Base-by-base conservation (phyloP, 2,113 vertebrate species). In the Callipepla californica region DNA sequence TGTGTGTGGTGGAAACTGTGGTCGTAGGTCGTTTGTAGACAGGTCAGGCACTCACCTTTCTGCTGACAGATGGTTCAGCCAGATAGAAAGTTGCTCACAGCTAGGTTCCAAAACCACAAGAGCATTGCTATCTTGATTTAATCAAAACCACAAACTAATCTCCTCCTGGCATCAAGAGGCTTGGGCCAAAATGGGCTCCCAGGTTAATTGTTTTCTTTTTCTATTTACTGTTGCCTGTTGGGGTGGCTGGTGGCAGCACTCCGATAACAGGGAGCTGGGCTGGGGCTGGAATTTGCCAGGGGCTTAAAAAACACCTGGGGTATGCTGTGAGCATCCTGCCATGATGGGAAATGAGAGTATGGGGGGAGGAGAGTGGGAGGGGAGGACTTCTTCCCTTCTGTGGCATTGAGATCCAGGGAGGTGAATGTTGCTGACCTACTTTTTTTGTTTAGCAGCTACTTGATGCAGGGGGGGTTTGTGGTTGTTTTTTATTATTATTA, bases 161-260 rank as follows among this genome's bases (percentile, higher is more conserved):
- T 97, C 58, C 68, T 80, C 30, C 44, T 96, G 76, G 55, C 86
- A 97, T 97, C 93, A 66, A 77, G 75, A 77, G 18, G 44, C 85
- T 90, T 85, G 81, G 53, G 74, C 80, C 51, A 80, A 91, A 90
- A 76, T 3, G 51, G 47, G 55, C 53, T 61, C 48, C 75, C 0
- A 30, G 57, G 63, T 93, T 98, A 97, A 98, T 92, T 94, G 96
- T 38, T 38, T 62, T 45, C 36, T 78, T 93, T 97, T 96, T 63
- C 48, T 55, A 63, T 96, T 97, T 96, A 95, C 92, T 75, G 81
- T 44, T 96, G 85, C 80, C 91, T 88, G 8, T 50, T 92, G 83
- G 83, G 36, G 34, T 48, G 70, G 63, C 93, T 95, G 73, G 73
- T 95, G 87, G 92, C 81, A 78, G 86, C 81, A 68, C 36, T 55